Evolutionary conservation across 2,797 vertebrate genomes (phyloP), one percentile per base, ranked within the genome.

Genomic region (Galago senegalensis): DNA sequence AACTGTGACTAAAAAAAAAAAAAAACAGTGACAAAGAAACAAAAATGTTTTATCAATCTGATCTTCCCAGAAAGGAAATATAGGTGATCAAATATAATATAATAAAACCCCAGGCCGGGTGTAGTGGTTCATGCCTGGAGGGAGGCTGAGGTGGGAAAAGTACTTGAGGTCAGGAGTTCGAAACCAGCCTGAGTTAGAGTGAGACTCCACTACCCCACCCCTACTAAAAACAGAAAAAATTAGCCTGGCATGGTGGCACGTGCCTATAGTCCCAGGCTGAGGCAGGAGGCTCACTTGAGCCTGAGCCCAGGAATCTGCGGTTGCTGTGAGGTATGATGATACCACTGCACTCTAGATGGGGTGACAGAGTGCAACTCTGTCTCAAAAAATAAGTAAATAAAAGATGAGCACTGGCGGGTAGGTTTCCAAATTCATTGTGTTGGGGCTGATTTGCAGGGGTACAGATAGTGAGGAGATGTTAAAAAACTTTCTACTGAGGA

Each of bases 1-100:
- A 34, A 23, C 23, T 76, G 14, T 91, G 85, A 16, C 10, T 81
- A 29, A 91, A 43, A 40, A 23, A 81, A 31, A 31, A 63, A 25
- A 60, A 21, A 53, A 53, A 53, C 4, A 16, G 49, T 53, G 5
- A 27, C 0, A 23, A 58, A 85, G 29, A 80, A 81, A n/a, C 31
- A 58, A 93, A 96, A 93, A 88, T n/a, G 18, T 69, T 95, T 84
- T 67, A 65, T 83, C 65, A 94, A 31, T 3, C 81, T 70, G 69
- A 94, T 81, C 17, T 80, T 97, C 90, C 75, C 20, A 70, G 73
- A 89, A 93, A 82, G n/a, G 43, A 95, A 92, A 82, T 49, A 3
- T 23, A 67, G 27, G 49, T 79, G 69, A 40, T 77, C 27, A 70
- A 25, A 75, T 86, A 83, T 16, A 53, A 53, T 17, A 53, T 53